Evolutionary conservation across 2,797 vertebrate species (phyloP).

Genomic region (Muraenolepis orangiensis): DNA sequence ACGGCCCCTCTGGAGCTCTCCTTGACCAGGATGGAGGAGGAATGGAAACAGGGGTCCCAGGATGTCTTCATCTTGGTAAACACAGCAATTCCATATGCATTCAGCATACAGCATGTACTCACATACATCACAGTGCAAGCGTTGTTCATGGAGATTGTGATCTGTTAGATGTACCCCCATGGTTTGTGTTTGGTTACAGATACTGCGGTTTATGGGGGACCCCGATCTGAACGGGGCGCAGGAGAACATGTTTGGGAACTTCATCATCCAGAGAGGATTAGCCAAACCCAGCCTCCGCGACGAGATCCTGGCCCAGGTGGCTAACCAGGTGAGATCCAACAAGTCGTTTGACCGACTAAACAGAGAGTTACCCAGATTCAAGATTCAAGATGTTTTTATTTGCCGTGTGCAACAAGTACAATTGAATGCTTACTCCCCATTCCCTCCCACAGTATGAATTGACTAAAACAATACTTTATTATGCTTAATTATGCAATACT

Average conservation of each 20-base stretch:
- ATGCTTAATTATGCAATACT: no score
- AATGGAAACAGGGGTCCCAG: constrained; percentile 77
- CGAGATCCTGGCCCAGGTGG: constrained; percentile 87
- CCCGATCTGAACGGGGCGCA: constrained; percentile 81
- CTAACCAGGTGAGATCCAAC: constrained; percentile 81
- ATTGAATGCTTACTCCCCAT: no score
- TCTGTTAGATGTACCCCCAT: neutral
- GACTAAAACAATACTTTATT: no score
- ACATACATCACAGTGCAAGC: neutral
- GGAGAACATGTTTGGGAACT: constrained; percentile 91
- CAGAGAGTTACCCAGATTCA: no score
- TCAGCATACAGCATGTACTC: no score
- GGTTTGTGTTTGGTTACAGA: constrained; percentile 63
- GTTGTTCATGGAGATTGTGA: neutral
- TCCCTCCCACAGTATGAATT: no score
- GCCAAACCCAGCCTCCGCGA: constrained; percentile 80
- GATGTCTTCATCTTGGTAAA: constrained; percentile 85
- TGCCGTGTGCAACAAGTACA: no score
- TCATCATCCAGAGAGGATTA: constrained; percentile 91
- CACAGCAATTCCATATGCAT: neutral
- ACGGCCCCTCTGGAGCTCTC: constrained; percentile 76
- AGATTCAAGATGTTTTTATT: no score
- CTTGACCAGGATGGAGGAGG: constrained; percentile 78
- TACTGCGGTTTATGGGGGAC: constrained; percentile 94
- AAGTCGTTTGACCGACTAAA: neutral